A percentile compares a stretch with the other conserved stretches of the same genome.
phyloP scores from a whole-genome alignment of 2,797 vertebrate genomes.

The Chiroxiphia lanceolata region DNA sequence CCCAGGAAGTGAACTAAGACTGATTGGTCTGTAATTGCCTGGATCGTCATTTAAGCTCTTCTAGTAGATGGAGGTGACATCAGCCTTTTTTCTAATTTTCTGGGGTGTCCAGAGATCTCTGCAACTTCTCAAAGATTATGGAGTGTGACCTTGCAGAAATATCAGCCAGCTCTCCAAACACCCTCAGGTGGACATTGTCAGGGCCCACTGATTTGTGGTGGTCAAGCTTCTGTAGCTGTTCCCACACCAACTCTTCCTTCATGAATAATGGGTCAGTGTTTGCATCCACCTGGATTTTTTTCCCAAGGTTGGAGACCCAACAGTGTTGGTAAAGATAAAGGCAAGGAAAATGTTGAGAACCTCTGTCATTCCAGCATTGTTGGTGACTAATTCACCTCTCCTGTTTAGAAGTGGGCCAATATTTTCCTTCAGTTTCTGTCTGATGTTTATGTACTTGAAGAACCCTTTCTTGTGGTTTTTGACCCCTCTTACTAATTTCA shows the following conservation, averaged over 20 bases:
- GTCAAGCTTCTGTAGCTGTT: not conserved
- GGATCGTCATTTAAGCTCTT: not conserved
- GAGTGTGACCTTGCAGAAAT: no score
- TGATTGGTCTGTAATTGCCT: not conserved
- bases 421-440: not conserved
- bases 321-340: not conserved
- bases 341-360: not conserved
- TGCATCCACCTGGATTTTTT: not conserved
- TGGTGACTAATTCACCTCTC: not conserved
- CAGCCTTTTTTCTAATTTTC: not conserved
- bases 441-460: not conserved
- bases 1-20: not conserved
- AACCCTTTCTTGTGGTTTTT: not conserved
- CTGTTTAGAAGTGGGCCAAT: not conserved
- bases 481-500: not conserved
- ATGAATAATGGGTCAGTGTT: not conserved
- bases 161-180: not conserved
- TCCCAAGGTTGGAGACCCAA: not conserved
- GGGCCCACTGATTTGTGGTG: not conserved
- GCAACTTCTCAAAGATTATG: not conserved
- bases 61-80: no score
- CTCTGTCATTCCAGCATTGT: not conserved
- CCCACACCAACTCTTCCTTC: not conserved
- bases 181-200: not conserved
- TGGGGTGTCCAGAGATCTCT: not conserved